Percentiles rank a stretch among this genome's conserved stretches.
phyloP scores from a whole-genome alignment of 92 coral and sea anemone species.

The Desmophyllum pertusum region DNA sequence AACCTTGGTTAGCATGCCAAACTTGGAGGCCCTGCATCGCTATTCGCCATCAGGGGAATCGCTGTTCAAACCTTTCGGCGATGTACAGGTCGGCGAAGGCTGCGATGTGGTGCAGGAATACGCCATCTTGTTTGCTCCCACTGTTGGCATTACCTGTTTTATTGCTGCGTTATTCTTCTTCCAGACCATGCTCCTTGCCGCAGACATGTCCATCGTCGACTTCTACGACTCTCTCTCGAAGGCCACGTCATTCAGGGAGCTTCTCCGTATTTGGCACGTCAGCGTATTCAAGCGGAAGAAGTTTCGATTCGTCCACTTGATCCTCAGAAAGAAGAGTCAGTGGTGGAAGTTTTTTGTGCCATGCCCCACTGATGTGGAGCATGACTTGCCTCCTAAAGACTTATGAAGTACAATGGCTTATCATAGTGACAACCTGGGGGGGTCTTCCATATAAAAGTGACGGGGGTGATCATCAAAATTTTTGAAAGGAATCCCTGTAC shows the following conservation, averaged over 20 bases:
- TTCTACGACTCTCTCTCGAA: slow-evolving; percentile 81
- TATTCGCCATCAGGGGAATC: slow-evolving; percentile 35
- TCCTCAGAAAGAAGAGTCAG: slow-evolving; percentile 69
- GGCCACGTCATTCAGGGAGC: slow-evolving; percentile 66
- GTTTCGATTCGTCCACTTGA: slow-evolving; percentile 72
- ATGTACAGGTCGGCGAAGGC: slow-evolving; percentile 52
- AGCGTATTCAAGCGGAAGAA: slow-evolving; percentile 78
- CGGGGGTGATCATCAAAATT: no score
- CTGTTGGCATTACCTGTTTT: slow-evolving; percentile 71
- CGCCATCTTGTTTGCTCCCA: slow-evolving; percentile 82
- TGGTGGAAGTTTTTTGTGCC: slow-evolving; percentile 95
- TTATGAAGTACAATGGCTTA: slow-evolving; percentile 3
- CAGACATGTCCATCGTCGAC: slow-evolving; percentile 93
- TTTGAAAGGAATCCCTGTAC: no score
- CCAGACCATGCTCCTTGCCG: slow-evolving; percentile 78
- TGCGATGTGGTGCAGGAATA: slow-evolving; percentile 78
- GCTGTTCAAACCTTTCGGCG: slow-evolving; percentile 38
- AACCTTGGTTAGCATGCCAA: slow-evolving; percentile 21
- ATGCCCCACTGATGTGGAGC: slow-evolving; percentile 66
- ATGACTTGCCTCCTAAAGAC: slow-evolving; percentile 42
- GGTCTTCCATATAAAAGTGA: no score
- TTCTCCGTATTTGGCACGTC: slow-evolving; percentile 70
- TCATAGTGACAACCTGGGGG: not conserved
- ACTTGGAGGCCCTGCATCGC: slow-evolving; percentile 41
- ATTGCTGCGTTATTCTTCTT: slow-evolving; percentile 75